phyloP scores from a whole-genome alignment of 2,797 vertebrate genomes.

The Pipistrellus pipistrellus region DNA sequence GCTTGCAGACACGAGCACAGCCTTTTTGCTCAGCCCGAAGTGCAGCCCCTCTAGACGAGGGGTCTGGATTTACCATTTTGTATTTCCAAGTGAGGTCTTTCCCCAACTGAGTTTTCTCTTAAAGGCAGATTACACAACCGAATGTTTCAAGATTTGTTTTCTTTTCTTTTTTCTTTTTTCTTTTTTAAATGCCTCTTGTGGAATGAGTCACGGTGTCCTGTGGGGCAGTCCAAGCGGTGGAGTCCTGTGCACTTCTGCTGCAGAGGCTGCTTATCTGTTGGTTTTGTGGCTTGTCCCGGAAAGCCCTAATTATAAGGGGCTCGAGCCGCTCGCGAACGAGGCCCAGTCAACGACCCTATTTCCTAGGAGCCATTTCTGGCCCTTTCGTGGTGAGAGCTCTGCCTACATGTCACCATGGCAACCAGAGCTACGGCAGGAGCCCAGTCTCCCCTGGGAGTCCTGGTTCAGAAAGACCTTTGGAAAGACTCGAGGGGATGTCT shows the following conservation, averaged over 20 bases:
- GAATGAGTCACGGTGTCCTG: constrained; percentile 79
- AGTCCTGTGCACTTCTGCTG: constrained; percentile 64
- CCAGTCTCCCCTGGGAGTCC: constrained; percentile 46
- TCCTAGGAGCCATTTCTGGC: constrained; percentile 67
- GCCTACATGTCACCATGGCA: constrained; percentile 63
- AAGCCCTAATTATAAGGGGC: constrained; percentile 72
- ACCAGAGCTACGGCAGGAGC: constrained; percentile 22
- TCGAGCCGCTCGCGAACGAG: constrained; percentile 69
- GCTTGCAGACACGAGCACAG: background rate
- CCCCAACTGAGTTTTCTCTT: constrained; percentile 53
- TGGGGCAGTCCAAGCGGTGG: constrained; percentile 75
- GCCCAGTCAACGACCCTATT: constrained; percentile 74
- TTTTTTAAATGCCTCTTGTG: constrained; percentile 62
- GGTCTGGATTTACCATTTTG: background rate
- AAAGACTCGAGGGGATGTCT: constrained; percentile 15
- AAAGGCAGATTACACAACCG: constrained; percentile 66
- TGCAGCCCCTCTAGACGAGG: background rate
- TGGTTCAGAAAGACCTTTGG: constrained; percentile 52
- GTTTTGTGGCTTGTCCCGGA: constrained; percentile 83
- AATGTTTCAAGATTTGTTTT: constrained; percentile 66
- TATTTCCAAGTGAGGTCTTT: constrained; percentile 67
- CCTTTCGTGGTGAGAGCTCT: constrained; percentile 63
- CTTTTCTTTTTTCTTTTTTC: constrained; percentile 24
- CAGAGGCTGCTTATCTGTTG: constrained; percentile 77
- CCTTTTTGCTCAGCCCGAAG: background rate